Evolutionary conservation across 2,888 invertebrate species (phyloP), one percentile per base, ranked within the genome.

Genomic region (Cataglyphis albicans): DNA sequence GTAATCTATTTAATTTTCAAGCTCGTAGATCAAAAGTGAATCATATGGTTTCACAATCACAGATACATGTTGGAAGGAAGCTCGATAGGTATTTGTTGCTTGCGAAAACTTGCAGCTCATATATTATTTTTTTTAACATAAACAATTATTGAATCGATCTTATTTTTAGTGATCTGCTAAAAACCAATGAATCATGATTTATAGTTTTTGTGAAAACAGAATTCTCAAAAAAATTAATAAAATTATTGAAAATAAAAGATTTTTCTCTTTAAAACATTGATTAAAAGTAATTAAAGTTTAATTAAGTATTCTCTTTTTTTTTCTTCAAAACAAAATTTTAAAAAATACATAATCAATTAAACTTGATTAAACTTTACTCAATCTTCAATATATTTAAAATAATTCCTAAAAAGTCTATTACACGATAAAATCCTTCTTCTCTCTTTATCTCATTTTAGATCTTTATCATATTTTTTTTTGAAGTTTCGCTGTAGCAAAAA

Each of bases 1-100:
- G 1, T 73, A 73, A 73, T 73, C 6, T 38, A 41, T 10, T 72
- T 32, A 57, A 41, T 29, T 73, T 73, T 73, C 59, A n/a, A 59
- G 59, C 12, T 6, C 29, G 12, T 41, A 38, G 25, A 12, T 41
- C 41, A 12, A 3, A 57, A 73, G 5, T 29, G 41, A 73, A 59
- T 73, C 38, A 59, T 59, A 41, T 5, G 59, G 32, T 55, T 70
- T 70, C 70, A 4, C 12, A 57, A 18, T 21, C 21, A 1, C 38
- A 55, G 7, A 41, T 73, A 12, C n/a, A 10, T 35, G 38, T 73
- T 59, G 41, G 10, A 41, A 18, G 29, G n/a, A 29, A 73, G n/a
- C 29, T 15, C 25, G 41, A 52, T n/a, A 72, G 12, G 2, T 57
- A 4, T 29, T 73, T 3, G 38, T 59, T 18, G 12, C 9, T 70